Evolutionary conservation across 2,797 vertebrate species (phyloP).

Genomic region (Eupleurogrammus muticus): DNA sequence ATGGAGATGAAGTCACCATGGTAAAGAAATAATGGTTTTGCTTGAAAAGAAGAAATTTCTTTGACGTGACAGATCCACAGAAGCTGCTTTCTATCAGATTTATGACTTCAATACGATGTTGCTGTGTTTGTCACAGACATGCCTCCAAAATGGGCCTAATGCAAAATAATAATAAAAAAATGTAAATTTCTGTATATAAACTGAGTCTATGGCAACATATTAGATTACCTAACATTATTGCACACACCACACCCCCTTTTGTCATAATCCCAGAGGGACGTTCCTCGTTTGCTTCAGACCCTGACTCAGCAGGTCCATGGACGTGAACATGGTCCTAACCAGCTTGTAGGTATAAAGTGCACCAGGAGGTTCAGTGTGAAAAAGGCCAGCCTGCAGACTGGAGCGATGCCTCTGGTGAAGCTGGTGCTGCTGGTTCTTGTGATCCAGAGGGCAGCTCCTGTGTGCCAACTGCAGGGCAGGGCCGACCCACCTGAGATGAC

Average conservation of each 20-base stretch:
- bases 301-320: not conserved
- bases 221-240: not conserved
- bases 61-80: not conserved
- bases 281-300: not conserved
- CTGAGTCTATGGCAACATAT: not conserved
- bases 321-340: not conserved
- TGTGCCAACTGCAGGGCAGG: conserved; percentile 55
- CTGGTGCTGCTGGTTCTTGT: conserved; percentile 58
- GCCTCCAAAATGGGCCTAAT: no score
- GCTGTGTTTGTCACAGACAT: not conserved
- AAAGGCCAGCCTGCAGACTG: conserved; percentile 5
- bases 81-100: not conserved
- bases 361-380: not conserved
- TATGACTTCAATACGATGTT: not conserved
- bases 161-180: not conserved
- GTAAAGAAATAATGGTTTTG: not conserved
- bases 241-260: not conserved
- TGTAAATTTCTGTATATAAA: not conserved
- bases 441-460: conserved; percentile 41
- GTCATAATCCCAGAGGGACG: not conserved
- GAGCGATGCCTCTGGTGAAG: conserved; percentile 56
- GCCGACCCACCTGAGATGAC: conserved; percentile 65
- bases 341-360: conserved; percentile 23
- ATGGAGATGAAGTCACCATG: not conserved
- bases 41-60: not conserved